These are phyloP conservation scores for Ibycter americanus DNA, from an alignment of 2,797 vertebrate species.

Conservation along the genomic window DNA sequence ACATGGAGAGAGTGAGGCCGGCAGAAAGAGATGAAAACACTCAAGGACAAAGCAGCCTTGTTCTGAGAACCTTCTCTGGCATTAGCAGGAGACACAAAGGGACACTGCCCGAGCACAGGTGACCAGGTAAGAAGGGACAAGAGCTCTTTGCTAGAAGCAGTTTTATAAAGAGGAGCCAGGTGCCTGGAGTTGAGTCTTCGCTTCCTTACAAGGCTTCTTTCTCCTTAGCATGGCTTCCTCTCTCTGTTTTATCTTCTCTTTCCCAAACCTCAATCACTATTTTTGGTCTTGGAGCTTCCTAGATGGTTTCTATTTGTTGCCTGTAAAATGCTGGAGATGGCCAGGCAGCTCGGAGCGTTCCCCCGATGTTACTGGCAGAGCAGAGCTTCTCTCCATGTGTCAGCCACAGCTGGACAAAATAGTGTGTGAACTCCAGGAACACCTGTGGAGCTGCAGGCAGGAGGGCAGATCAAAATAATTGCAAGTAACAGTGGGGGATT, in stretches of 20 bases:
- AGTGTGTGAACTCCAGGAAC: background rate
- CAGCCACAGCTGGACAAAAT: background rate
- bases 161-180: background rate
- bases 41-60: background rate
- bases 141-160: background rate
- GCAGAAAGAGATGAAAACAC: background rate
- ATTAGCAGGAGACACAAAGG: background rate
- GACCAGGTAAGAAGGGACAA: background rate
- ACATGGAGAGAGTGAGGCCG: fast-evolving
- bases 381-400: background rate
- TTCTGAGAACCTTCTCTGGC: background rate
- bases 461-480: background rate
- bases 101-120: background rate
- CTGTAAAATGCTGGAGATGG: background rate
- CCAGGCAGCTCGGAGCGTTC: background rate
- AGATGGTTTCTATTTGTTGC: background rate
- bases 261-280: background rate
- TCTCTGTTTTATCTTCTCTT: background rate
- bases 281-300: background rate
- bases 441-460: background rate
- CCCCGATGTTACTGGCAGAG: background rate
- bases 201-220: background rate
- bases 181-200: background rate
- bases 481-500: background rate
- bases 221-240: background rate